These are phyloP conservation scores for Aviceda subcristata DNA, from an alignment of 2,113 vertebrate species.

Conservation along the genomic window DNA sequence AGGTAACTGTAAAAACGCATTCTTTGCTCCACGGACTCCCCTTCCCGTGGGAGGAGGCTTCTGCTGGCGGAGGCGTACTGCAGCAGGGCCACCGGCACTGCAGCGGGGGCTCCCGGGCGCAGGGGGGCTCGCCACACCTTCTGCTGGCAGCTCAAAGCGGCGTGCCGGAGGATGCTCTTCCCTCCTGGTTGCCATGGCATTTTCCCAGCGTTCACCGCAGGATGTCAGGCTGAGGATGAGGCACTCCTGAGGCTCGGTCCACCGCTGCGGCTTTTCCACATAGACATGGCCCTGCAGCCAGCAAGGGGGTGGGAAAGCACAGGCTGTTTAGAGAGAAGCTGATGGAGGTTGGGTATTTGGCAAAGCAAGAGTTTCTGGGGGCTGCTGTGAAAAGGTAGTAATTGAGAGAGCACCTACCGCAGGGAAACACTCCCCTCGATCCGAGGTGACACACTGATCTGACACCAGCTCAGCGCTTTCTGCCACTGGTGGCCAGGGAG, in stretches of 20 bases:
- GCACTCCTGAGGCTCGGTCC: not conserved
- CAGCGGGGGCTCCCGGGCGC: too few relatives aligned
- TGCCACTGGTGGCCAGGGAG: not conserved
- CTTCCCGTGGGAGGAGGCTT: not conserved
- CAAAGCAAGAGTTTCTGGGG: not conserved
- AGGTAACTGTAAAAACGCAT: not conserved
- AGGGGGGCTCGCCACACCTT: not conserved
- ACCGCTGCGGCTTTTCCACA: not conserved
- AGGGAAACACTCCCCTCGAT: not conserved
- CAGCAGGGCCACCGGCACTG: not conserved
- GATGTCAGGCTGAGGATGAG: not conserved
- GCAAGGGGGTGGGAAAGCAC: not conserved
- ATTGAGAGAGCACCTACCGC: not conserved
- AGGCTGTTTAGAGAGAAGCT: not conserved
- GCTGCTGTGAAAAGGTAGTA: not conserved
- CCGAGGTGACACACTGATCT: fast-evolving
- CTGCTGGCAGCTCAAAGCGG: not conserved
- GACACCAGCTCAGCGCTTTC: not conserved
- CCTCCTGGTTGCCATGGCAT: not conserved
- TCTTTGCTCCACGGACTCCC: not conserved
- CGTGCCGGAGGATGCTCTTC: not conserved
- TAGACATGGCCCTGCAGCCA: not conserved
- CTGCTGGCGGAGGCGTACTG: not conserved
- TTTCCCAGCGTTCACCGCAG: not conserved
- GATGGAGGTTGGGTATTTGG: fast-evolving